Evolutionary conservation across 2,797 vertebrate genomes (phyloP).

Genomic region (Gobionotothen gibberifrons): DNA sequence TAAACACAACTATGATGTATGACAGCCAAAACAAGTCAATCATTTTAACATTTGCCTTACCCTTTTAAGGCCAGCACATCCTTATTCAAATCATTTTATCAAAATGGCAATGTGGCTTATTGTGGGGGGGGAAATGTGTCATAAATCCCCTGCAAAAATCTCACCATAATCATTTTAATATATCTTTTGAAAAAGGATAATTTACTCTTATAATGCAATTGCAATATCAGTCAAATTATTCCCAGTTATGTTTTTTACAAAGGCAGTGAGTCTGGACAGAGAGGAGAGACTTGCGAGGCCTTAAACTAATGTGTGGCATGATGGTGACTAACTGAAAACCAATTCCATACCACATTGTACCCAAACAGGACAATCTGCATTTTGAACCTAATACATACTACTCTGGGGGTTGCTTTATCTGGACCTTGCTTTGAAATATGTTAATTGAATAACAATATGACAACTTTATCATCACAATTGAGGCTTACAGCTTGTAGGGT

Average conservation of each 20-base stretch:
- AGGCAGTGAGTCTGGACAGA: conserved; percentile 22
- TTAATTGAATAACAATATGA: conserved; percentile 1
- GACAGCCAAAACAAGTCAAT: neutral
- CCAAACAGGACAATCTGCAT: conserved; percentile 2
- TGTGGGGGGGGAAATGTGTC: too few relatives aligned
- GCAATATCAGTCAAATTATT: too few relatives aligned
- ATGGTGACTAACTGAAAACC: conserved; percentile 8
- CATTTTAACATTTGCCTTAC: neutral
- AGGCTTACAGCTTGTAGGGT: neutral
- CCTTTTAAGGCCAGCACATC: neutral
- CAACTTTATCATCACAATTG: neutral
- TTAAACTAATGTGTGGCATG: conserved; percentile 22
- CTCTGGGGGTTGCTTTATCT: conserved; percentile 12
- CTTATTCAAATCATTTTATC: too few relatives aligned
- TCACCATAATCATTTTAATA: too few relatives aligned
- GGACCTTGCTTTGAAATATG: conserved; percentile 7
- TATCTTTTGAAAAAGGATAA: too few relatives aligned
- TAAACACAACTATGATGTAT: neutral
- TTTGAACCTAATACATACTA: neutral
- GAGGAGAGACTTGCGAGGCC: conserved; percentile 19
- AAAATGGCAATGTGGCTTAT: too few relatives aligned
- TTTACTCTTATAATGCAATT: too few relatives aligned
- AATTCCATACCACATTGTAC: conserved; percentile 4
- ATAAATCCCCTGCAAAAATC: too few relatives aligned
- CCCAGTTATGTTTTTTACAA: neutral